Evolutionary conservation across 2,113 vertebrate genomes (phyloP), one percentile per base, ranked within the genome.

Genomic region (Pogonocichla stellata): DNA sequence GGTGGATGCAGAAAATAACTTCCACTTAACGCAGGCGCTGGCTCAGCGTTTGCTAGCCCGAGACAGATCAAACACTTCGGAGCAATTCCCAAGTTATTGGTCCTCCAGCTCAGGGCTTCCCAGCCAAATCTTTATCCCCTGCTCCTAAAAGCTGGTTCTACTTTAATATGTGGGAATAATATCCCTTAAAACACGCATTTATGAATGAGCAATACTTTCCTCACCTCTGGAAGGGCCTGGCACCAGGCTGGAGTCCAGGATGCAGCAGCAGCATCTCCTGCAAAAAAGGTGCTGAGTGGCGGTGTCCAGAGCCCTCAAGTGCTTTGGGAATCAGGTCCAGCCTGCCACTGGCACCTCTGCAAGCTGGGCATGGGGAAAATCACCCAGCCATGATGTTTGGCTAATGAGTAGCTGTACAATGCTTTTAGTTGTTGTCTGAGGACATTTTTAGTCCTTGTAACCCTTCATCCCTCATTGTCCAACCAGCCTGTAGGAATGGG

Each of bases 1-100:
- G 28, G 83, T 94, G 86, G 88, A 93, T 84, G 88, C 83, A 86
- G 88, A 94, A 96, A 96, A 96, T 93, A 95, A 91, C 92, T 94
- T 86, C 75, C 83, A 93, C 83, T 90, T 92, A 93, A 94, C 9
- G 90, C 90, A 88, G 86, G 92, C 34, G 26, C 79, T 95, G 95
- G 88, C 93, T 94, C 92, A 93, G 92, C 48, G 9, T 61, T 88
- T 42, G 81, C 50, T 86, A 88, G 85, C 92, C 83, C 0, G 1
- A 83, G 74, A 95, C 58, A 93, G 72, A 96, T 95, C 88, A 96
- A 94, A 94, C 93, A 77, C 90, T 96, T 85, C 66, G 19, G 79
- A 71, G 71, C 54, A 80, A 95, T 92, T 95, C 92, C 92, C 82
- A 83, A 90, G 88, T 93, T 93, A 92, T 90, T 88, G 88, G 90